Evolutionary conservation across 2,797 vertebrate species (phyloP).

Genomic region (Bovichtus diacanthus): DNA sequence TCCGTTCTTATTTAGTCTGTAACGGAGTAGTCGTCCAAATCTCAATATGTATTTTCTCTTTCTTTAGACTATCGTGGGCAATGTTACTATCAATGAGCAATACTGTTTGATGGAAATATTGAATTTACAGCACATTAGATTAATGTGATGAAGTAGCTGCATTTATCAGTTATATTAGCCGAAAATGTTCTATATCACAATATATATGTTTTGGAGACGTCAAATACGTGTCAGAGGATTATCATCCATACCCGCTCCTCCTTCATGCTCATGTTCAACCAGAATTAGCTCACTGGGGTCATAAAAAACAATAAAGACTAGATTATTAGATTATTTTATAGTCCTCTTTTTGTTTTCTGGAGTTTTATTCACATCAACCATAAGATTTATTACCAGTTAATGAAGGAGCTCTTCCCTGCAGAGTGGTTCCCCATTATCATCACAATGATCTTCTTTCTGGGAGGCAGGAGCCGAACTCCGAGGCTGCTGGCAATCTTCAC

Average conservation of each 20-base stretch:
- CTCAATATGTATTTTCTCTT: not conserved
- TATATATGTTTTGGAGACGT: not conserved
- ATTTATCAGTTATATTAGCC: not conserved
- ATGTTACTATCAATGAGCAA: not conserved
- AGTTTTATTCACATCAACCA: conserved; percentile 4
- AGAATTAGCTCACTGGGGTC: not conserved
- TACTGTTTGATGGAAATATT: not conserved
- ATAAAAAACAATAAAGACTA: not conserved
- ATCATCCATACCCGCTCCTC: accelerated
- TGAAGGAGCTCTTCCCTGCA: conserved; percentile 89
- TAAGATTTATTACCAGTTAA: conserved; percentile 86
- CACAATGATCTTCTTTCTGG: conserved; percentile 87
- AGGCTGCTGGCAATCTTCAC: conserved; percentile 84
- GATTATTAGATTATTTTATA: not conserved
- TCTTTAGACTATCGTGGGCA: not conserved
- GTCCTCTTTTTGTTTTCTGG: not conserved
- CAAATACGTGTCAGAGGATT: not conserved
- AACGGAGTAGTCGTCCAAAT: not conserved
- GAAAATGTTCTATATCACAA: not conserved
- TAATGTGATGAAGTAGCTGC: not conserved
- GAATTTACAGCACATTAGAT: not conserved
- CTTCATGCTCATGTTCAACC: not conserved
- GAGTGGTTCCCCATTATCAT: conserved; percentile 90
- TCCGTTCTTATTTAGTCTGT: too few relatives aligned
- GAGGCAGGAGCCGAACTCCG: conserved; percentile 83